Percentiles rank a stretch among this genome's conserved stretches.
These are phyloP conservation scores for Pristionchus entomophagus DNA, from an alignment of 2,888 invertebrate species.

Conservation along the genomic window DNA sequence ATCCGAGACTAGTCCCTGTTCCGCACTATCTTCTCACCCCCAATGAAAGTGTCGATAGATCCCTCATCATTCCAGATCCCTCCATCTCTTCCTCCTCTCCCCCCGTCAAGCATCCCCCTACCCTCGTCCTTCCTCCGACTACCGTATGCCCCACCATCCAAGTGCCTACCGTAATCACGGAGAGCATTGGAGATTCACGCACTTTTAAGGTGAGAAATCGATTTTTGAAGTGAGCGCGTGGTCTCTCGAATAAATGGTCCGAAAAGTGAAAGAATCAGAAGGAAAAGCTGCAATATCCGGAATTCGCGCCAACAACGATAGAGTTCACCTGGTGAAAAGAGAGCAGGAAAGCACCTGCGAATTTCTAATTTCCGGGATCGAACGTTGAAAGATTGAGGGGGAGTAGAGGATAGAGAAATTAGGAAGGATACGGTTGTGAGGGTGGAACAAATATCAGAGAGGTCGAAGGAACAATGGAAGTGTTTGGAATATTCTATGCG, in stretches of 20 bases:
- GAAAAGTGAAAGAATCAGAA: no score
- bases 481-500: slow-evolving; percentile 3
- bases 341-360: no score
- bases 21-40: no score
- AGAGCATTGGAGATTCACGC: background rate
- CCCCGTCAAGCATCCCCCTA: background rate
- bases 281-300: no score
- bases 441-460: background rate
- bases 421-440: background rate
- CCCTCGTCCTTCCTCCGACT: slow-evolving; percentile 13
- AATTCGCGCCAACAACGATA: no score
- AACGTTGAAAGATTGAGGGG: no score
- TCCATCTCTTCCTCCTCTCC: slow-evolving; percentile 17
- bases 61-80: background rate
- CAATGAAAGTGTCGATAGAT: no score
- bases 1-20: no score
- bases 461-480: background rate
- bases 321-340: no score
- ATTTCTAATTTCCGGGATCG: no score
- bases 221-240: no score
- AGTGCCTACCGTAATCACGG: slow-evolving; percentile 32
- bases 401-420: background rate
- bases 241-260: no score
- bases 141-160: slow-evolving; percentile 2
- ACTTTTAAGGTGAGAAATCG: background rate